These are phyloP conservation scores for Hippoglossus stenolepis DNA, from an alignment of 2,113 vertebrate genomes.

Conservation along the genomic window DNA sequence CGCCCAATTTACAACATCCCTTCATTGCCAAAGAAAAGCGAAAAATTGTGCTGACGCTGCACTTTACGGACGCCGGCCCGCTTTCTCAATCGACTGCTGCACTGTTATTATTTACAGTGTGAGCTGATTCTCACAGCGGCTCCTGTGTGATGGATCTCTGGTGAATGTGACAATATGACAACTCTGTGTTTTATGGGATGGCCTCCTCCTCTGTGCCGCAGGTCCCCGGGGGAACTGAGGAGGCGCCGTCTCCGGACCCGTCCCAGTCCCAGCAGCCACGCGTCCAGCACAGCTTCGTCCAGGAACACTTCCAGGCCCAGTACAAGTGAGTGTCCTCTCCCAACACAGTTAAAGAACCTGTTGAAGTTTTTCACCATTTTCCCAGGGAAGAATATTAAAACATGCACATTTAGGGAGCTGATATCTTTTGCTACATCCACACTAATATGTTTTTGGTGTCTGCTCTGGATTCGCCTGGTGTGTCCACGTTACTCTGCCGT, in stretches of 20 bases:
- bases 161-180: slow-evolving; percentile 4
- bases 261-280: slow-evolving; percentile 55
- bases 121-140: not conserved
- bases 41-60: slow-evolving; percentile 1
- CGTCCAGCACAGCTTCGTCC: slow-evolving; percentile 81
- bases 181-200: slow-evolving; percentile 1
- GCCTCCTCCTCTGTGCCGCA: slow-evolving; percentile 59
- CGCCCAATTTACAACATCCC: slow-evolving; percentile 15
- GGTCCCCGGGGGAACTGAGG: slow-evolving; percentile 68
- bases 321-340: slow-evolving; percentile 81
- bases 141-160: not conserved
- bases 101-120: not conserved
- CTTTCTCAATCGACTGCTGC: not conserved
- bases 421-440: too few species aligned
- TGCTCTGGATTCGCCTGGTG: too few species aligned
- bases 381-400: too few species aligned
- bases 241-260: slow-evolving; percentile 48
- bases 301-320: slow-evolving; percentile 85
- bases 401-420: too few species aligned
- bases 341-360: not conserved
- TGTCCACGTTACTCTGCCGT: too few species aligned
- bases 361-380: too few species aligned
- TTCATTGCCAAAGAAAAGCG: slow-evolving; percentile 10
- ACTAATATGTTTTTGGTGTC: too few species aligned
- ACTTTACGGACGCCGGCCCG: not conserved